Evolutionary conservation across 2,113 vertebrate species (phyloP), one percentile per base, ranked within the genome.

Genomic region (Canis aureus): DNA sequence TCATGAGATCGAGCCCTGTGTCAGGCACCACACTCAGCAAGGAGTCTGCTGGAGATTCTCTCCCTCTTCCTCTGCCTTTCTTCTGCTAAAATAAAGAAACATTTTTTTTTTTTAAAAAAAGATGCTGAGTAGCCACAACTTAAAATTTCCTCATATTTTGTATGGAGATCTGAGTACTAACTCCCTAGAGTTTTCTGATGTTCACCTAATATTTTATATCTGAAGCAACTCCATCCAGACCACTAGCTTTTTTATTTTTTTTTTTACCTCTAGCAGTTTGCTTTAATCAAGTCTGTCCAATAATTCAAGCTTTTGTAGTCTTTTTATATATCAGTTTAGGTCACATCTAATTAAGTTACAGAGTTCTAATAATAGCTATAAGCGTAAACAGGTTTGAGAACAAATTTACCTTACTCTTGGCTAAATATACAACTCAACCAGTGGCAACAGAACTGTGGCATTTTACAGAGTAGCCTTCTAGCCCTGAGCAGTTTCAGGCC

Each of bases 201-300:
- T 35, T 71, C 79, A 62, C 49, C 55, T 94, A 76, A 84, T 93
- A 76, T 85, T 85, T 95, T 82, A 78, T 60, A 87, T 49, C 27
- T 85, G n/a, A 78, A 89, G 73, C 23, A 66, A 85, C 69, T 64
- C 66, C 15, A 79, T 67, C 57, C 38, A 96, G 97, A 88, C 32
- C n/a, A 62, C 43, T 25, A 19, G 2, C 3, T 1, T 86, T 38
- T 86, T n/a, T 35, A 43, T 62, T 93, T 51, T 35, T 55, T 35
- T 91, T 81, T 22, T 35, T 11, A 23, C 23, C 11, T 38, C 43
- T 3, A 88, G n/a, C 8, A 86, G 94, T 27, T 89, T 93, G 20
- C n/a, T 76, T 95, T 95, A 81, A 87, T 91, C 43, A 94, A 89
- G 76, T 93, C 25, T 95, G 19, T 91, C 73, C 59, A 96, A 29